Evolutionary conservation across 2,888 invertebrate species (phyloP).

Genomic region (Schizotus pectinicornis): DNA sequence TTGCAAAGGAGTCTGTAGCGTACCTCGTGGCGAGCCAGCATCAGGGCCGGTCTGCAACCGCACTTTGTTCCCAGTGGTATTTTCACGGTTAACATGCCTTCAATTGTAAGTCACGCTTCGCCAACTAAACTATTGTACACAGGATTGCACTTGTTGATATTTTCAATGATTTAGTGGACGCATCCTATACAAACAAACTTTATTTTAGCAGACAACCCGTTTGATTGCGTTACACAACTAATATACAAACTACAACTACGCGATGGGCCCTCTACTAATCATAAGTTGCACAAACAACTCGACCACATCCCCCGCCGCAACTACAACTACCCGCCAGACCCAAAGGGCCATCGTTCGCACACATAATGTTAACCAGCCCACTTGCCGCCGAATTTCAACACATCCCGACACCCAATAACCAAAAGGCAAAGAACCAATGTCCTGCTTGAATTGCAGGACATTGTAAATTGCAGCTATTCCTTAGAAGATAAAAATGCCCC

Average conservation of each 20-base stretch:
- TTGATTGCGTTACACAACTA: conserved; percentile 10
- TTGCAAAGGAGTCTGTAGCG: conserved; percentile 31
- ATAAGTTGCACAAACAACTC: conserved; percentile 1
- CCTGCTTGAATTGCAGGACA: too few species aligned
- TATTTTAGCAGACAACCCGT: conserved; percentile 4
- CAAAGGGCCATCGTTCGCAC: too few species aligned
- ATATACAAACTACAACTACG: conserved; percentile 4
- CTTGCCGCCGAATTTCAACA: too few species aligned
- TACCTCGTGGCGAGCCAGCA: conserved; percentile 26
- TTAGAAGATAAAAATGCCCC: too few species aligned
- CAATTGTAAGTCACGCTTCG: conserved; percentile 31
- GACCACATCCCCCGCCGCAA: too few species aligned
- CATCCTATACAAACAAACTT: conserved; percentile 6
- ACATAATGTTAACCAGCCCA: too few species aligned
- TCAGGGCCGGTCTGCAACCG: conserved; percentile 29
- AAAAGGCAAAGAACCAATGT: too few species aligned
- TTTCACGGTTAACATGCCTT: conserved; percentile 32
- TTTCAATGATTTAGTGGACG: conserved; percentile 25
- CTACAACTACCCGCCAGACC: too few species aligned
- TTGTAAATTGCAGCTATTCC: too few species aligned
- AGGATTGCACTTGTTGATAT: conserved; percentile 31
- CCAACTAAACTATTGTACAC: conserved; percentile 29
- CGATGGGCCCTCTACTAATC: too few species aligned
- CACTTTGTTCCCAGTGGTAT: conserved; percentile 32
- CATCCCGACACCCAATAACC: too few species aligned